Conservation (phyloP, 2,888 invertebrate species). For the Rambutsinella grinnellia region DNA sequence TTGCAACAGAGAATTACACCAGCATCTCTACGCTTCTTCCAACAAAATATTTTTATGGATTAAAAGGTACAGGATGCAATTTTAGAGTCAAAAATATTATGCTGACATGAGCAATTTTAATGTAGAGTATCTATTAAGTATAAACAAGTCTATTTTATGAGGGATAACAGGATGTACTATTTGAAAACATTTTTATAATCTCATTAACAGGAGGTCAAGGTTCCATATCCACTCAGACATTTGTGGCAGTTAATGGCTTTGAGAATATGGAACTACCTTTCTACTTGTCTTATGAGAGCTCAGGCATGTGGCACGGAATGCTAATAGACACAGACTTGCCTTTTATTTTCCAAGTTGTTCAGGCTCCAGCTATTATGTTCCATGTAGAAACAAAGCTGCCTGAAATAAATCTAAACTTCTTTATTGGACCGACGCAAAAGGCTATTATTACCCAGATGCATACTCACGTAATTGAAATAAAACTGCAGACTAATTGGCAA, state of each 20-base stretch:
- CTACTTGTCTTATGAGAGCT: slow-evolving; percentile 68
- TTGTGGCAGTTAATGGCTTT: slow-evolving; percentile 55
- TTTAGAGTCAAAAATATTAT: no score
- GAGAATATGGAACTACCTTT: slow-evolving; percentile 66
- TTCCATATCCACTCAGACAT: slow-evolving; percentile 25
- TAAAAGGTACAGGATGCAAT: slow-evolving; percentile 63
- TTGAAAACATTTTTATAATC: neutral
- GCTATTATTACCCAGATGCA: slow-evolving; percentile 70
- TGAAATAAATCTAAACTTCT: slow-evolving; percentile 71
- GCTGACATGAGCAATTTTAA: no score
- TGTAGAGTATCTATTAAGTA: no score
- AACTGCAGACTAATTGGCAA: neutral
- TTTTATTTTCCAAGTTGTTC: slow-evolving; percentile 72
- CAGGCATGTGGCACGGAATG: slow-evolving; percentile 74
- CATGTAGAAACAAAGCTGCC: slow-evolving; percentile 62
- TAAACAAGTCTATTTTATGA: no score
- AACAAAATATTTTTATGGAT: slow-evolving; percentile 59
- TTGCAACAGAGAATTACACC: slow-evolving; percentile 23
- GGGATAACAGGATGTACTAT: no score
- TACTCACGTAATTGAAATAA: slow-evolving; percentile 27
- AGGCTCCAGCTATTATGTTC: slow-evolving; percentile 72
- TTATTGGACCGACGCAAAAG: slow-evolving; percentile 72
- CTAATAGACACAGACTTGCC: slow-evolving; percentile 73
- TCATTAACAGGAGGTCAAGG: slow-evolving; percentile 54
- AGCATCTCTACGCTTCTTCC: slow-evolving; percentile 55